Conservation (phyloP, 2,888 invertebrate species). For the Xestoiulus laeticollis region DNA sequence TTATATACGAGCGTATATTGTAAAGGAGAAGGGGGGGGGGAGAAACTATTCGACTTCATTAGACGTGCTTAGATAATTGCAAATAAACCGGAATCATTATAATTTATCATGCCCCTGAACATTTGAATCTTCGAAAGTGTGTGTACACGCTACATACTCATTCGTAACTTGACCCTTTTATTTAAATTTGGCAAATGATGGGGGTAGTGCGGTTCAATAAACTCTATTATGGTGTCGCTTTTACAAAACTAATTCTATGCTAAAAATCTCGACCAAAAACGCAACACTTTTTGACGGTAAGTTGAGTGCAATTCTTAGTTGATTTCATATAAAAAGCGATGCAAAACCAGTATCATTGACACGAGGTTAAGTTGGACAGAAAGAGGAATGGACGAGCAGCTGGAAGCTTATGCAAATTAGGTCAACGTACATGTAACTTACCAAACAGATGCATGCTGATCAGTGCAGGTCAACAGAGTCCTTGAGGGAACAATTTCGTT, state of each 20-base stretch:
- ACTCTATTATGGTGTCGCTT: background rate
- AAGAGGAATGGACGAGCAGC: background rate
- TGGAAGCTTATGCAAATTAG: background rate
- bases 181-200: background rate
- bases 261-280: background rate
- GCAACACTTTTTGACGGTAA: background rate
- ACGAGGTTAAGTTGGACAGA: background rate
- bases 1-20: background rate
- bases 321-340: background rate
- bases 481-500: slow-evolving; percentile 27
- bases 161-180: background rate
- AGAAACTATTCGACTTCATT: background rate
- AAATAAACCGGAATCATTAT: slow-evolving; percentile 34
- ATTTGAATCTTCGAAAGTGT: background rate
- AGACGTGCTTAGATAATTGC: slow-evolving; percentile 16
- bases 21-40: background rate
- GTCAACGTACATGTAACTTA: slow-evolving; percentile 18
- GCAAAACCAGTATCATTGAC: slow-evolving; percentile 8
- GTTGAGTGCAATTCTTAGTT: background rate
- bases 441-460: background rate
- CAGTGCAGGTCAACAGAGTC: background rate
- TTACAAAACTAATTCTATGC: background rate
- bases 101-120: slow-evolving; percentile 28
- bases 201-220: background rate
- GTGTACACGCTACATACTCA: background rate